A percentile compares a stretch with the other conserved stretches of the same genome.
phyloP scores from a whole-genome alignment of 2,888 invertebrate genomes.

The Ellobium chinense region DNA sequence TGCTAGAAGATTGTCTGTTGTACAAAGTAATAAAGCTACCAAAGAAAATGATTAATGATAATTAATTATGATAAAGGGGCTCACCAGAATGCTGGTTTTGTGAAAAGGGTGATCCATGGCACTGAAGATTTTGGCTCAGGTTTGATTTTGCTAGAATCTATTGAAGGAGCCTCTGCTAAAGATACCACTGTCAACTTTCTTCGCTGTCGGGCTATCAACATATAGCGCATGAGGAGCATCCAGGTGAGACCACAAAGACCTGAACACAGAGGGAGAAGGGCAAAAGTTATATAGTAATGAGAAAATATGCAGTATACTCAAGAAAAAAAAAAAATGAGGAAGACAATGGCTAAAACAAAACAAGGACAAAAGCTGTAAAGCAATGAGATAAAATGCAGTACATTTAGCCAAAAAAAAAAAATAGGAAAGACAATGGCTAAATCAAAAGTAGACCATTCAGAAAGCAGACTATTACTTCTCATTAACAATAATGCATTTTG shows the following conservation, averaged over 20 bases:
- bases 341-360: not conserved
- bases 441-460: not conserved
- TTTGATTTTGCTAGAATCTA: constrained; percentile 25
- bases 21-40: no score
- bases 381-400: no score
- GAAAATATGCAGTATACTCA: no score
- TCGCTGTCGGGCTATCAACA: constrained; percentile 32
- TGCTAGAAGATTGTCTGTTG: no score
- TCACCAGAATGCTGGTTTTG: constrained; percentile 84
- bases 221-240: constrained; percentile 79
- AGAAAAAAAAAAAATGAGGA: not conserved
- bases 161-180: not conserved
- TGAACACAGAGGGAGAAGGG: not conserved
- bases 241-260: constrained; percentile 80
- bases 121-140: constrained; percentile 76
- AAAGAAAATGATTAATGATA: no score
- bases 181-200: not conserved
- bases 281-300: no score
- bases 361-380: no score
- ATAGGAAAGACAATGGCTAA: not conserved
- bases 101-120: constrained; percentile 83
- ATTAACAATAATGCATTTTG: no score
- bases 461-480: no score
- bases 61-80: no score
- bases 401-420: not conserved